Evolutionary conservation across 1,140 invertebrate species (phyloP).

Genomic region (Cryptotermes secundus): DNA sequence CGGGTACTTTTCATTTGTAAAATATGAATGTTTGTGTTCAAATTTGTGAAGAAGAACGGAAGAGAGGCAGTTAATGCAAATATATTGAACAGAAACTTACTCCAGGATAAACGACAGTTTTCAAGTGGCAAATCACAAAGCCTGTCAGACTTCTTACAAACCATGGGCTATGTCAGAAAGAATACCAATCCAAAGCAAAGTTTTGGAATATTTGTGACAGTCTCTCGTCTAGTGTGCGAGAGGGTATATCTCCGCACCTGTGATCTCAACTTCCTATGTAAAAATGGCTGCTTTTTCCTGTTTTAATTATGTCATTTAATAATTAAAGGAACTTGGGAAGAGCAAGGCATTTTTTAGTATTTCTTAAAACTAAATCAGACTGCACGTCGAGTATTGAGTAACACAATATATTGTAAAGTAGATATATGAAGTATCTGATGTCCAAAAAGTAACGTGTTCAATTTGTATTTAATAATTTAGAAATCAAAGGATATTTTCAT

Average conservation of each 20-base stretch:
- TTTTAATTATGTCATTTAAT: conserved; percentile 24
- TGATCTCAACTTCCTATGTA: conserved; percentile 35
- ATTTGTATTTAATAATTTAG: conserved; percentile 30
- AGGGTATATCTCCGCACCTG: conserved; percentile 28
- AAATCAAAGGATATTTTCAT: conserved; percentile 20
- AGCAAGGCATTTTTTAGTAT: conserved; percentile 19
- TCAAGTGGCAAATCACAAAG: not conserved
- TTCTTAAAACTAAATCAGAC: conserved; percentile 34
- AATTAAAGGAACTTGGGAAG: conserved; percentile 16
- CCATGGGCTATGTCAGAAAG: not conserved
- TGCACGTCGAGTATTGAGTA: conserved; percentile 32
- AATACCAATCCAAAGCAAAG: not conserved
- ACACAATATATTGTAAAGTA: conserved; percentile 20
- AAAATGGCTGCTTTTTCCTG: conserved; percentile 22
- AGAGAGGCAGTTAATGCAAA: not conserved
- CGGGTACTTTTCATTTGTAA: not conserved
- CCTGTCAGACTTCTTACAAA: conserved; percentile 1
- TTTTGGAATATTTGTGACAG: not conserved
- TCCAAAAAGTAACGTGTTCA: conserved; percentile 32
- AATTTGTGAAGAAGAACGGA: not conserved
- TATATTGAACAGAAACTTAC: not conserved
- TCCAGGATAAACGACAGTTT: not conserved
- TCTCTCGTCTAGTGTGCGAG: not conserved
- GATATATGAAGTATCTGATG: conserved; percentile 28
- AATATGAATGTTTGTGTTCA: not conserved